These are phyloP conservation scores for Rotaria socialis DNA, from an alignment of 2,888 invertebrate species.

Conservation along the genomic window DNA sequence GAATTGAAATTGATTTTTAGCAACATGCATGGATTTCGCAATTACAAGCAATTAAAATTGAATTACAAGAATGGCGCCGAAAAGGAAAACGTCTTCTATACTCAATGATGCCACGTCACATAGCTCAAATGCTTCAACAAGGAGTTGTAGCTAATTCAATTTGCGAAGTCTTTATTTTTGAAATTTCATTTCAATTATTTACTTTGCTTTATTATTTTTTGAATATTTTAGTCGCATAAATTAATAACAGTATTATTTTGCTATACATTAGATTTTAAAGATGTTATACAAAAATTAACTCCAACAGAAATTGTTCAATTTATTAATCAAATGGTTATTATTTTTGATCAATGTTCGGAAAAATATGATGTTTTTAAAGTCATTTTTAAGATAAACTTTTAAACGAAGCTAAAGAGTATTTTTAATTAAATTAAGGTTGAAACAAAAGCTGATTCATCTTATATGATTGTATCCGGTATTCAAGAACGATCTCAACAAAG, in stretches of 20 bases:
- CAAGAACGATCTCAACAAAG: slow-evolving; percentile 62
- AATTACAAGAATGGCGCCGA: slow-evolving; percentile 44
- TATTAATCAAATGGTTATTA: slow-evolving; percentile 39
- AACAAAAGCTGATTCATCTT: slow-evolving; percentile 78
- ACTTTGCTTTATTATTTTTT: background rate
- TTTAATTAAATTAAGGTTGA: slow-evolving; percentile 67
- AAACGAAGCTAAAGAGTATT: background rate
- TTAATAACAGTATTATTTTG: slow-evolving; percentile 41
- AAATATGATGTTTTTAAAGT: slow-evolving; percentile 24
- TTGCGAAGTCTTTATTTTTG: slow-evolving; percentile 19
- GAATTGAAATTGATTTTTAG: background rate
- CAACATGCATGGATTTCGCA: slow-evolving; percentile 45
- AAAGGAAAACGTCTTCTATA: slow-evolving; percentile 43
- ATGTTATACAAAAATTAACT: slow-evolving; percentile 32
- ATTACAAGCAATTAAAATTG: slow-evolving; percentile 38
- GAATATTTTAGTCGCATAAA: slow-evolving; percentile 29
- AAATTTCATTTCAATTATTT: background rate
- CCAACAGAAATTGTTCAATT: slow-evolving; percentile 35
- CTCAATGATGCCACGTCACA: slow-evolving; percentile 45
- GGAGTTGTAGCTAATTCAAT: slow-evolving; percentile 39
- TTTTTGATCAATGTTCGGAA: slow-evolving; percentile 34
- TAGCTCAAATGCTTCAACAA: slow-evolving; percentile 41
- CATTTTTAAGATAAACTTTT: background rate
- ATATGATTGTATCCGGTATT: slow-evolving; percentile 84
- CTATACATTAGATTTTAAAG: slow-evolving; percentile 40